phyloP scores from a whole-genome alignment of 2,797 vertebrate genomes.

The Cryptoblepharus egeriae region DNA sequence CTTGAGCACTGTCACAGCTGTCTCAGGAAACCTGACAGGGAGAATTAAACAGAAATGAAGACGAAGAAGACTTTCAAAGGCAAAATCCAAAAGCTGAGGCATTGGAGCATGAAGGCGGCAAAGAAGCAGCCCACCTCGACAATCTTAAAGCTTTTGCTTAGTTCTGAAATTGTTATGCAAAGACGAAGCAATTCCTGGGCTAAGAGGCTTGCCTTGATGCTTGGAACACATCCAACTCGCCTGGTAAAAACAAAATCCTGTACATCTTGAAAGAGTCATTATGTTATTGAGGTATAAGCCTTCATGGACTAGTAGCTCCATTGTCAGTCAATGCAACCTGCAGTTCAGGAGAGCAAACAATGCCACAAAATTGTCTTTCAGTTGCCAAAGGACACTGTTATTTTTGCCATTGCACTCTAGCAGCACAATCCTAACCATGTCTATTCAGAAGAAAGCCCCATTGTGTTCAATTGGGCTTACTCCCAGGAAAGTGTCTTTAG shows the following conservation, averaged over 20 bases:
- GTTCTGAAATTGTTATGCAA: not conserved
- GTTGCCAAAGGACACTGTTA: not conserved
- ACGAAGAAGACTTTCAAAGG: not conserved
- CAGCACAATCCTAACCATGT: no score
- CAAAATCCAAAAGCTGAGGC: not conserved
- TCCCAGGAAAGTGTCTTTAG: no score
- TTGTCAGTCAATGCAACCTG: not conserved
- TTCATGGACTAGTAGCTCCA: not conserved
- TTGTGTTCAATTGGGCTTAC: no score
- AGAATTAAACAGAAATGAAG: constrained; percentile 4
- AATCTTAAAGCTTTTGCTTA: not conserved
- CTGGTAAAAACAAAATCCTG: not conserved
- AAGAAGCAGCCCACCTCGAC: fast-evolving
- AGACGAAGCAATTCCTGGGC: not conserved
- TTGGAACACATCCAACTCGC: not conserved
- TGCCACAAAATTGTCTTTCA: not conserved
- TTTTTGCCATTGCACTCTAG: not conserved
- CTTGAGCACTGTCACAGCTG: constrained; percentile 77
- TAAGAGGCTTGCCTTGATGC: not conserved
- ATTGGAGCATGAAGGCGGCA: not conserved
- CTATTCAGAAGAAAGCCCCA: no score
- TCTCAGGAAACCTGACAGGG: constrained; percentile 83
- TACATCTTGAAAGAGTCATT: not conserved
- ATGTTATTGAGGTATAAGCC: not conserved
- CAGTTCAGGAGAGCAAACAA: not conserved